Base-by-base conservation (phyloP, 2,797 vertebrate species). In the Sebastes dallii region DNA sequence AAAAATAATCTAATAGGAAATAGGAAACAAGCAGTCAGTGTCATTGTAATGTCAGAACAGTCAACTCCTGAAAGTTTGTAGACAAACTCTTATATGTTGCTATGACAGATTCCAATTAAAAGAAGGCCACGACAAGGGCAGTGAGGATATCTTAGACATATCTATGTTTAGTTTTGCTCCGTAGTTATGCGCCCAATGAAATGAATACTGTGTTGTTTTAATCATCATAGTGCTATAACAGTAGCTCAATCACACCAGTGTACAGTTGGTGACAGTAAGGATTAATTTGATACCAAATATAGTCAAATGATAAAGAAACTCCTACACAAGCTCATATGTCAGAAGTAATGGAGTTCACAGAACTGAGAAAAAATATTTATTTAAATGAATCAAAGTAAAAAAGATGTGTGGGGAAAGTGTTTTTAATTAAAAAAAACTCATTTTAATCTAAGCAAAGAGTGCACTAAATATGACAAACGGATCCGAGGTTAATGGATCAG, bases 1-100 rank as follows among this genome's bases (percentile, higher is more conserved):
- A 97, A 91, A 99, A 99, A 94, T 99, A 99, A 80, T 98, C 98
- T 99, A 89, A 29, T 1, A 65, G 67, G 25, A 80, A 58, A 83
- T 0, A 89, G 12, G 29, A 70, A 79, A 80, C 14, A 84, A 80
- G 27, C 3, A 22, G 54, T 82, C 46, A 87, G 65, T 62, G 27
- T 73, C 2, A 80, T n/a, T 24, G 2, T 39, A 66, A 62, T 24
- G n/a, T 65, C 7, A 54, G 4, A 67, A 60, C 59, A 76, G 65
- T 77, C 20, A 50, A 32, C 4, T 1, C 6, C 8, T 69, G 8
- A 72, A 25, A 73, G 24, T 20, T 68, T 36, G 5, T 22, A 71
- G n/a, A 77, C 16, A 83, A 42, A 20, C 3, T 61, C 9, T 34
- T 27, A 22, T 2, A 60, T 75, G 46, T 34, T 79, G 54, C 62